A percentile compares a stretch with the other conserved stretches of the same genome.
Conservation (phyloP, 2,113 vertebrate genomes). For the Etheostoma spectabile region DNA sequence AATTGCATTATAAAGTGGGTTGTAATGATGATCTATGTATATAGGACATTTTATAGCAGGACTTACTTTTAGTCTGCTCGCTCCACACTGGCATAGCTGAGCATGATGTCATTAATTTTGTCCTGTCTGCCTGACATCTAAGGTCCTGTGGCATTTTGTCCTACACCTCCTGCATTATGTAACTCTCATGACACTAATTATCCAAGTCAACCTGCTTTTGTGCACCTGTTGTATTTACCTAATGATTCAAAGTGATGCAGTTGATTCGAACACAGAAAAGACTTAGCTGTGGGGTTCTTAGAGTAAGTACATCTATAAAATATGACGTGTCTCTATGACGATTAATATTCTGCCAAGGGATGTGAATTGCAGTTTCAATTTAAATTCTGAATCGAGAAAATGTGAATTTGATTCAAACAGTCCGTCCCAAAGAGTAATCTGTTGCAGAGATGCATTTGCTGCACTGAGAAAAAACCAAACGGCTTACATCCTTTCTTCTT, state of each 20-base stretch:
- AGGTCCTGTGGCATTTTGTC: constrained; percentile 39
- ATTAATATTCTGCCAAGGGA: neutral
- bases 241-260: constrained; percentile 5
- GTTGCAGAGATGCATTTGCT: neutral
- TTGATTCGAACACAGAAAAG: neutral
- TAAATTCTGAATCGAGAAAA: neutral
- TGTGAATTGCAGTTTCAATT: neutral
- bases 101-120: constrained; percentile 13
- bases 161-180: constrained; percentile 5
- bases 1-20: neutral
- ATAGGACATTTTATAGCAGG: neutral
- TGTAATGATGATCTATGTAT: neutral
- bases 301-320: neutral
- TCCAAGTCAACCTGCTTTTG: constrained; percentile 23
- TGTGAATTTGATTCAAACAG: neutral
- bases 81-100: neutral
- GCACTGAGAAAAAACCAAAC: neutral
- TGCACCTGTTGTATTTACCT: constrained; percentile 42
- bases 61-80: neutral
- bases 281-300: neutral
- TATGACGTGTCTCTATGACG: neutral
- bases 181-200: constrained; percentile 40
- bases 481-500: constrained; percentile 84
- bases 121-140: constrained; percentile 11
- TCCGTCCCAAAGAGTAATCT: neutral